phyloP scores from a whole-genome alignment of 1,140 invertebrate genomes.

The Ylistrum balloti region DNA sequence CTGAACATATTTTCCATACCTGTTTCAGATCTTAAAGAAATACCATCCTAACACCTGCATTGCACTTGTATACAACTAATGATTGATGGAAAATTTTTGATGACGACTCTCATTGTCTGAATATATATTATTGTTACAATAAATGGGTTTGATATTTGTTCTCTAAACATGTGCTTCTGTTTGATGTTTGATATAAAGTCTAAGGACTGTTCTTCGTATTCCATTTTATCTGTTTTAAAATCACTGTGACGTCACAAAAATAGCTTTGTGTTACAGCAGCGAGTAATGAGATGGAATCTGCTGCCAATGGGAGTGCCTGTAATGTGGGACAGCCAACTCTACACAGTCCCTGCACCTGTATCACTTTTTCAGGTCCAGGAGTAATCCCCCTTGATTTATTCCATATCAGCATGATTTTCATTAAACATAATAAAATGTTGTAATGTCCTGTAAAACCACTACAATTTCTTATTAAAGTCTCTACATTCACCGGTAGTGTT shows the following conservation, averaged over 20 bases:
- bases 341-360: neutral
- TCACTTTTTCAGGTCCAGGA: neutral
- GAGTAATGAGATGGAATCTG: neutral
- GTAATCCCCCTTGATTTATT: slow-evolving; percentile 20
- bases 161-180: neutral
- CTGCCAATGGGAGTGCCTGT: neutral
- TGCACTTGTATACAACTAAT: neutral
- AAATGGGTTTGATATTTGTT: neutral
- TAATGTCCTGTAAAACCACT: neutral
- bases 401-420: neutral
- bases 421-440: neutral
- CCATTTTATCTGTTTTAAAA: neutral
- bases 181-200: slow-evolving; percentile 6
- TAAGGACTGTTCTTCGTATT: neutral
- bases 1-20: no score
- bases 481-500: no score
- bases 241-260: neutral
- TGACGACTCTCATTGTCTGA: neutral
- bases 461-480: neutral
- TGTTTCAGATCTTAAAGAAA: no score
- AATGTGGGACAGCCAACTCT: neutral
- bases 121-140: neutral
- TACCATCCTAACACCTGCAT: no score
- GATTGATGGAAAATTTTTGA: neutral
- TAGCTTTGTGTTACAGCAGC: neutral